phyloP scores from a whole-genome alignment of 2,113 vertebrate genomes.

The Proterorhinus semilunaris region DNA sequence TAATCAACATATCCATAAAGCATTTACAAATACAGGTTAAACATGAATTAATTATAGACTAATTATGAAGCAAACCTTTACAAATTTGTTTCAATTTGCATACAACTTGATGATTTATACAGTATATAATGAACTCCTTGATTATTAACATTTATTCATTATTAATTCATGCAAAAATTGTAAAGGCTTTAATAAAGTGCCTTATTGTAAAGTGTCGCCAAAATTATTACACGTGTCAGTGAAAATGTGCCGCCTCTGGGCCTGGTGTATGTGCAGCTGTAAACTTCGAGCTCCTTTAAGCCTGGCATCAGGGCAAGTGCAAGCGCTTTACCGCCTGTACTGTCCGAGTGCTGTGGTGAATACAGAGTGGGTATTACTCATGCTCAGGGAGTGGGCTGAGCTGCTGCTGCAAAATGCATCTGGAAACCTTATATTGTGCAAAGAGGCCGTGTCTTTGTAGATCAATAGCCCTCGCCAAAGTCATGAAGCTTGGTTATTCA shows the following conservation, averaged over 20 bases:
- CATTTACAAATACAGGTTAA: too few species aligned
- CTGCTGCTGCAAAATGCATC: constrained; percentile 8
- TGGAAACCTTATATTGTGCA: constrained; percentile 4
- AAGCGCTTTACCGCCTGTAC: constrained; percentile 8
- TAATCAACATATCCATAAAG: too few species aligned
- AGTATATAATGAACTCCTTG: too few species aligned
- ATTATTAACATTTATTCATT: too few species aligned
- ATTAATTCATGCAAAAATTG: too few species aligned
- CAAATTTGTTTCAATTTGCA: too few species aligned
- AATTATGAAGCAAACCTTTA: too few species aligned
- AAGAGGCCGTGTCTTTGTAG: neutral
- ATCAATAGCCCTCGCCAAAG: constrained; percentile 1
- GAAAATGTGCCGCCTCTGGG: constrained; percentile 2
- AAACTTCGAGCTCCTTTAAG: constrained; percentile 12
- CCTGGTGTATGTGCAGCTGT: neutral
- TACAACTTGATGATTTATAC: too few species aligned
- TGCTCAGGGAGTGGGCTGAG: constrained; percentile 13
- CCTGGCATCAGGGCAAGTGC: constrained; percentile 8
- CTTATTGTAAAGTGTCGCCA: too few species aligned
- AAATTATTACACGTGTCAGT: too few species aligned
- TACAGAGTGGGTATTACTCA: constrained; percentile 41
- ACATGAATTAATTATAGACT: too few species aligned
- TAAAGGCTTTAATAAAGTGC: too few species aligned
- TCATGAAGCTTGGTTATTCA: constrained; percentile 5
- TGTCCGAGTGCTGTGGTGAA: constrained; percentile 28